These are phyloP conservation scores for Sebastes hopkinsi DNA, from an alignment of 2,797 vertebrate genomes.

Conservation along the genomic window DNA sequence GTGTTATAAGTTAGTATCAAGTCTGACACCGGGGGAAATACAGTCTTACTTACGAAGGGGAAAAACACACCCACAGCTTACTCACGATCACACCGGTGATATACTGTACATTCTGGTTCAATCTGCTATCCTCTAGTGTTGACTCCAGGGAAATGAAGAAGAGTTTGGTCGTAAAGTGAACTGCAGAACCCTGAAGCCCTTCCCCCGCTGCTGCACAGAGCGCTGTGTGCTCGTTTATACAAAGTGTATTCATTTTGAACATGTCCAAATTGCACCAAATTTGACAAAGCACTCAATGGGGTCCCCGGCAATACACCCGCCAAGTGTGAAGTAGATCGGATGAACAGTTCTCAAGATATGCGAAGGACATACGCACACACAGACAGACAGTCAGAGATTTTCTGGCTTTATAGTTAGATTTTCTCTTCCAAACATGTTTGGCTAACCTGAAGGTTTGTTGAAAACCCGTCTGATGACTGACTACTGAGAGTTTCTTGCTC, in stretches of 20 bases:
- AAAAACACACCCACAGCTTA: too few relatives aligned
- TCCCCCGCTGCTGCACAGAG: too few relatives aligned
- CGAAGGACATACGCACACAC: not conserved
- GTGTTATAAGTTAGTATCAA: too few relatives aligned
- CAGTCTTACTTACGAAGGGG: too few relatives aligned
- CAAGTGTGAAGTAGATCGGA: not conserved
- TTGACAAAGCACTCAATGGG: not conserved
- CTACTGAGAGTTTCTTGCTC: not conserved
- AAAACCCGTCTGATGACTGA: not conserved
- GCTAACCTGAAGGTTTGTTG: not conserved
- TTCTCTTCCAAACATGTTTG: not conserved
- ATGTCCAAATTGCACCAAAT: not conserved
- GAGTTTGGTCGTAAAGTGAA: too few relatives aligned
- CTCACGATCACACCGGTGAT: too few relatives aligned
- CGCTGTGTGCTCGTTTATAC: not conserved
- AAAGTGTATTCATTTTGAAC: not conserved
- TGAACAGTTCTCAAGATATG: not conserved
- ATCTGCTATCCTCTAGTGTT: too few relatives aligned
- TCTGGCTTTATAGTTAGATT: too few relatives aligned
- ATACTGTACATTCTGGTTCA: too few relatives aligned
- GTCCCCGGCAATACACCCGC: not conserved
- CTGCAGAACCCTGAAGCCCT: too few relatives aligned
- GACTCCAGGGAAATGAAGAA: too few relatives aligned
- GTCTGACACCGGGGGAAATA: too few relatives aligned
- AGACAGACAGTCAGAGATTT: not conserved